Evolutionary conservation across 2,113 vertebrate genomes (phyloP), one percentile per base, ranked within the genome.

Genomic region (Nibea albiflora): DNA sequence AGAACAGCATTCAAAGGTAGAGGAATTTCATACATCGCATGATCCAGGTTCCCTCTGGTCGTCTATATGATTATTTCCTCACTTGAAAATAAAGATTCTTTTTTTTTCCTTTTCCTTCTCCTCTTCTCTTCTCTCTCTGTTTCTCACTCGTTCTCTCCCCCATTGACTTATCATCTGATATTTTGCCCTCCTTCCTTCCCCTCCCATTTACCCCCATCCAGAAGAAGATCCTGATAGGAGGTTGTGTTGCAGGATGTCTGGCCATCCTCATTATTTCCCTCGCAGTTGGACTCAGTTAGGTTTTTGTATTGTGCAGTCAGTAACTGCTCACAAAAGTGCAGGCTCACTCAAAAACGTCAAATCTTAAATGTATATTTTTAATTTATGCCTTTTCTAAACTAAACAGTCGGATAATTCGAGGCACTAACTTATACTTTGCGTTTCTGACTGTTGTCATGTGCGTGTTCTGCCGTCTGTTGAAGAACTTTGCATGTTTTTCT

Each of bases 191-290:
- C 60, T 46, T 88, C 24, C 84, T 54, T 46, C 64, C 73, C 74
- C 44, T 67, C 74, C 42, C 20, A 31, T 85, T 22, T 78, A 22
- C 72, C 49, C 58, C 60, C 28, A 65, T 81, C 72, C 94, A 96
- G 94, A 96, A 95, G 87, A 53, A 89, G 91, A 87, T 96, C 74
- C 87, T 95, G 71, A 92, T 95, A 81, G 93, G 87, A 60, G 84
- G 86, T 56, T 95, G 95, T 86, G 53, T 94, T 68, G 92, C 89
- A 10, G 67, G 85, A 11, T 90, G 88, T 79, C 11, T 95, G 62
- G 78, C 64, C 68, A 31, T 95, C 81, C 90, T 96, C 81, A 84
- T 94, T 92, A 89, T 94, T 84, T 84, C 86, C 16, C 90, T 96
- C 14, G 84, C 91, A 54, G 80, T 90, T 46, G 93, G 90, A 81